These are phyloP conservation scores for Eptesicus fuscus DNA, from an alignment of 2,113 vertebrate genomes.

Conservation along the genomic window DNA sequence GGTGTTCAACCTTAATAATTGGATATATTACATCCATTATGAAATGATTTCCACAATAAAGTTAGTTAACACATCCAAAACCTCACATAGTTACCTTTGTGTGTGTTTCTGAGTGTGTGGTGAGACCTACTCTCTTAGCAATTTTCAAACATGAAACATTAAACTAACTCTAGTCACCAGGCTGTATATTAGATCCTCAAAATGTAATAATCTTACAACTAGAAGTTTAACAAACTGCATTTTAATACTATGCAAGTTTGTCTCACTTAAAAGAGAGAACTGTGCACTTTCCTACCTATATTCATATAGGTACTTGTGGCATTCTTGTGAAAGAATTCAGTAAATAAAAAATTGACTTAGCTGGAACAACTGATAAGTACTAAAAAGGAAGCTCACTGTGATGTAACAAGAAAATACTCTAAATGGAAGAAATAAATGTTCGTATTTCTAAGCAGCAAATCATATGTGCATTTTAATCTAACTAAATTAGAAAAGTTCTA, in stretches of 20 bases:
- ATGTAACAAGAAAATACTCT: constrained; percentile 7
- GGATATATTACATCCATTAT: background rate
- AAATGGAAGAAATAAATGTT: background rate
- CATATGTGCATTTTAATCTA: background rate
- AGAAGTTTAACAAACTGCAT: background rate
- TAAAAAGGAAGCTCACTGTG: background rate
- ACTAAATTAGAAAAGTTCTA: background rate
- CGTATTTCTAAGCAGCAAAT: background rate
- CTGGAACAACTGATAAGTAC: background rate
- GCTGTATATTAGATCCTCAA: background rate
- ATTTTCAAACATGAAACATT: background rate
- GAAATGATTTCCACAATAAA: background rate
- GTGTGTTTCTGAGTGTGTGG: background rate
- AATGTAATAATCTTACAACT: background rate
- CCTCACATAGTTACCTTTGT: background rate
- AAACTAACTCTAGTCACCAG: background rate
- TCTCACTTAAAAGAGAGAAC: background rate
- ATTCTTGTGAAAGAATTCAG: background rate
- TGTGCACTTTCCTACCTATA: background rate
- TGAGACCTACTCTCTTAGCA: background rate
- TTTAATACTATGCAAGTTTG: background rate
- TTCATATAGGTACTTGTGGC: background rate
- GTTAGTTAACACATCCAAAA: background rate
- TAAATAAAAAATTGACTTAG: background rate
- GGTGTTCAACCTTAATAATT: background rate